A percentile compares a stretch with the other conserved stretches of the same genome.
phyloP scores from a whole-genome alignment of 2,888 invertebrate genomes.

The Caenorhabditis parvicauda region DNA sequence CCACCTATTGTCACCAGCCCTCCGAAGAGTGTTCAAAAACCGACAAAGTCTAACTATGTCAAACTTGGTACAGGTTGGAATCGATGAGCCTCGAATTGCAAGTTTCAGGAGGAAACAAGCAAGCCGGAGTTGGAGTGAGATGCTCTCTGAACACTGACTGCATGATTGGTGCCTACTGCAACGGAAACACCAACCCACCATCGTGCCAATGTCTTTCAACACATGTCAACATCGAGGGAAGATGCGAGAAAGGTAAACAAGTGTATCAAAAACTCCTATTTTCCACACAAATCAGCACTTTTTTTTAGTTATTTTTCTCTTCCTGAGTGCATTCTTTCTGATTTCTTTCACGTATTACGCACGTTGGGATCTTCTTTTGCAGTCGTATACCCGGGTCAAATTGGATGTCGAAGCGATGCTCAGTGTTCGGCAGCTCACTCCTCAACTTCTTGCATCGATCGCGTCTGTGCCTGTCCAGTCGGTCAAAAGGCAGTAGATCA shows the following conservation, averaged over 20 bases:
- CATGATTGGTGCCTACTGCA: conserved; percentile 62
- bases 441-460: conserved; percentile 54
- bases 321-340: not conserved
- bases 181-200: conserved; percentile 58
- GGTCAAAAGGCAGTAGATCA: conserved; percentile 59
- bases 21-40: conserved; percentile 4
- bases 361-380: conserved; percentile 1
- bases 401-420: conserved; percentile 56
- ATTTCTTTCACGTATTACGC: conserved; percentile 4
- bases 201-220: conserved; percentile 62
- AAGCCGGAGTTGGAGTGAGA: conserved; percentile 55
- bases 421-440: conserved; percentile 60
- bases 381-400: conserved; percentile 62
- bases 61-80: conserved; percentile 13
- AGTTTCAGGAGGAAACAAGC: conserved; percentile 43
- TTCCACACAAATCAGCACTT: not conserved
- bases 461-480: conserved; percentile 59
- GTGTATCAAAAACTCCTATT: not conserved
- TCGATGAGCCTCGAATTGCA: not conserved
- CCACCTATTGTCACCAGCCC: conserved; percentile 18
- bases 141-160: conserved; percentile 62
- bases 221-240: conserved; percentile 58
- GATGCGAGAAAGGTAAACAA: conserved; percentile 58
- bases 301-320: not conserved
- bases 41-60: conserved; percentile 22